Conservation (phyloP, 2,888 invertebrate species). For the Suillia variegata region DNA sequence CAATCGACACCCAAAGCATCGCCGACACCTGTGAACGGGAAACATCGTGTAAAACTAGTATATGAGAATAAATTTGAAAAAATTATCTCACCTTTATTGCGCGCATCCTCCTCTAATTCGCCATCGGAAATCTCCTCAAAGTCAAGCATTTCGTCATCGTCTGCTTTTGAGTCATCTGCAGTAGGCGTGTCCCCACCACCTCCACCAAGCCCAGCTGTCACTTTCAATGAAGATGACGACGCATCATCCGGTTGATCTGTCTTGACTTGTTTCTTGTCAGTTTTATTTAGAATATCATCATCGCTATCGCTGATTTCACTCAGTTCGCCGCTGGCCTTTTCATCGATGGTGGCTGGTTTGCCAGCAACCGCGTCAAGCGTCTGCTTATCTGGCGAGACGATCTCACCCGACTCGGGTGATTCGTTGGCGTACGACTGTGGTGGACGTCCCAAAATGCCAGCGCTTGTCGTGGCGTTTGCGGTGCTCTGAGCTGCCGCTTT, state of each 20-base stretch:
- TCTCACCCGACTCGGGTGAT: background rate
- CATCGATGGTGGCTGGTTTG: slow-evolving; percentile 33
- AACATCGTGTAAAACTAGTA: background rate
- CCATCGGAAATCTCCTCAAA: slow-evolving; percentile 92
- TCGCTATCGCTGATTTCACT: slow-evolving; percentile 91
- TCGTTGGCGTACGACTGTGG: background rate
- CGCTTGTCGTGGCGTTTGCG: slow-evolving; percentile 52
- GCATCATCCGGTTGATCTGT: slow-evolving; percentile 30
- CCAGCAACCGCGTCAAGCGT: slow-evolving; percentile 19
- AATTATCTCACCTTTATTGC: slow-evolving; percentile 67
- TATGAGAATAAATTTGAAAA: slow-evolving; percentile 11
- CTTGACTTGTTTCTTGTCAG: slow-evolving; percentile 63
- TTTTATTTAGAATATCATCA: slow-evolving; percentile 83
- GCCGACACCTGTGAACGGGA: slow-evolving; percentile 65
- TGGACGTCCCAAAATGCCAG: slow-evolving; percentile 44
- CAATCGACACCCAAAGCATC: slow-evolving; percentile 96
- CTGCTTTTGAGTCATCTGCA: slow-evolving; percentile 29
- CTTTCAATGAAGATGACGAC: slow-evolving; percentile 25
- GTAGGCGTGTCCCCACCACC: slow-evolving; percentile 26
- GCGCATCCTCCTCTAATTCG: slow-evolving; percentile 85
- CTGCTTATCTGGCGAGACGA: background rate
- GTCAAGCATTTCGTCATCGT: slow-evolving; percentile 66
- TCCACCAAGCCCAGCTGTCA: slow-evolving; percentile 23
- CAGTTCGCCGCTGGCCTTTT: slow-evolving; percentile 63
- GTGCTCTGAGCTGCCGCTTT: slow-evolving; percentile 54